phyloP scores from a whole-genome alignment of 30 jellyfish, hydroid and myxozoan species.

The Aurelia sp. region DNA sequence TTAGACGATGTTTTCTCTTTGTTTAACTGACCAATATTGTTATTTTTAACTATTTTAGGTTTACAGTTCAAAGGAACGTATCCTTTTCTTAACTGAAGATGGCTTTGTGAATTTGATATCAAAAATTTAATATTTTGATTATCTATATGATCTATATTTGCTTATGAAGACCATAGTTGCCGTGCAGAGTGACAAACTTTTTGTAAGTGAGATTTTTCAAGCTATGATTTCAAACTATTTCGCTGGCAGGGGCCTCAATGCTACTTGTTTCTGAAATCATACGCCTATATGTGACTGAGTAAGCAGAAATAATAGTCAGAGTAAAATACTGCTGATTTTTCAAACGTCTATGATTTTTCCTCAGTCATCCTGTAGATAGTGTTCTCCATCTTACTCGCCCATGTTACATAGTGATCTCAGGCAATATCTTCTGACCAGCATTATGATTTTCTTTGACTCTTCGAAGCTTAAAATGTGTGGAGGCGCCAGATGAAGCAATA shows the following conservation, averaged over 20 bases:
- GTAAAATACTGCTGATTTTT: too few relatives aligned
- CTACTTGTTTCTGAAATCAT: too few relatives aligned
- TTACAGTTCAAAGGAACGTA: slow-evolving; percentile 35
- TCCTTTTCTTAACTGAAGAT: slow-evolving; percentile 1
- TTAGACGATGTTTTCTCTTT: neutral
- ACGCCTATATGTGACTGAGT: too few relatives aligned
- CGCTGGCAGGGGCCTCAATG: too few relatives aligned
- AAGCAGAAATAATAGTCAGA: too few relatives aligned
- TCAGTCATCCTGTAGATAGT: too few relatives aligned
- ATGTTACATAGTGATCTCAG: neutral
- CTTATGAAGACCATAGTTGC: too few relatives aligned
- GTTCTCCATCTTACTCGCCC: too few relatives aligned
- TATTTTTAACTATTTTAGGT: slow-evolving; percentile 17
- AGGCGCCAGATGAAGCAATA: slow-evolving; percentile 83
- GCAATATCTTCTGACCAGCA: neutral
- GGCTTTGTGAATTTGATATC: neutral
- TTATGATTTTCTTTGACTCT: neutral
- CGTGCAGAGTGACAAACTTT: too few relatives aligned
- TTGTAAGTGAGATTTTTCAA: too few relatives aligned
- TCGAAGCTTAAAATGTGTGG: slow-evolving; percentile 85
- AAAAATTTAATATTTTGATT: neutral
- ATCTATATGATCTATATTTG: neutral
- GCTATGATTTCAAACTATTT: too few relatives aligned
- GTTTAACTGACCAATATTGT: neutral
- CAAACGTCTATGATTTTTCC: too few relatives aligned